A percentile compares a stretch with the other conserved stretches of the same genome.
phyloP scores from a whole-genome alignment of 2,888 invertebrate genomes.

The Plemyria rubiginata region DNA sequence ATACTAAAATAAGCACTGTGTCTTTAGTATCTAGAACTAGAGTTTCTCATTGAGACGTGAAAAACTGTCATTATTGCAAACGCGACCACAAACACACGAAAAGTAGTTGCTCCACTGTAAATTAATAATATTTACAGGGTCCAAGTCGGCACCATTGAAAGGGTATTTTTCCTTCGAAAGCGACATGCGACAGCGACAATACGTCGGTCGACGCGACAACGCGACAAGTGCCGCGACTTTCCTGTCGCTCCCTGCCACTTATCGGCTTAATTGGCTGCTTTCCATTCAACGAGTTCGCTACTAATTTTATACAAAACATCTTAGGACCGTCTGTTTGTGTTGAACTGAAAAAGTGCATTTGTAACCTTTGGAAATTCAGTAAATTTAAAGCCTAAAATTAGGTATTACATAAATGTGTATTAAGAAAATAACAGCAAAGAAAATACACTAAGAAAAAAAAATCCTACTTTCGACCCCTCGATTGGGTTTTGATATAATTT shows the following conservation, averaged over 20 bases:
- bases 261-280: constrained; percentile 45
- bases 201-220: constrained; percentile 65
- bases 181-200: constrained; percentile 63
- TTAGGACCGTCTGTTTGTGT: constrained; percentile 17
- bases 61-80: background rate
- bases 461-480: too few species aligned
- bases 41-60: too few species aligned
- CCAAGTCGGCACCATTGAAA: constrained; percentile 52
- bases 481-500: too few species aligned
- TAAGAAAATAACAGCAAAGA: too few species aligned
- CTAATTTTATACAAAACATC: constrained; percentile 33
- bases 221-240: constrained; percentile 53
- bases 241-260: constrained; percentile 40
- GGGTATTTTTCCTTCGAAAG: constrained; percentile 62
- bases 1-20: too few species aligned
- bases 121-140: background rate
- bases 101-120: background rate
- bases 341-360: background rate
- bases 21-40: too few species aligned
- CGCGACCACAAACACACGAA: background rate
- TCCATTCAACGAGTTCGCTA: constrained; percentile 31
- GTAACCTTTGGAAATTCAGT: background rate
- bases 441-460: too few species aligned
- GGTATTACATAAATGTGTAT: too few species aligned
- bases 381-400: background rate